These are phyloP conservation scores for Seriola aureovittata DNA, from an alignment of 2,113 vertebrate species.

Conservation along the genomic window DNA sequence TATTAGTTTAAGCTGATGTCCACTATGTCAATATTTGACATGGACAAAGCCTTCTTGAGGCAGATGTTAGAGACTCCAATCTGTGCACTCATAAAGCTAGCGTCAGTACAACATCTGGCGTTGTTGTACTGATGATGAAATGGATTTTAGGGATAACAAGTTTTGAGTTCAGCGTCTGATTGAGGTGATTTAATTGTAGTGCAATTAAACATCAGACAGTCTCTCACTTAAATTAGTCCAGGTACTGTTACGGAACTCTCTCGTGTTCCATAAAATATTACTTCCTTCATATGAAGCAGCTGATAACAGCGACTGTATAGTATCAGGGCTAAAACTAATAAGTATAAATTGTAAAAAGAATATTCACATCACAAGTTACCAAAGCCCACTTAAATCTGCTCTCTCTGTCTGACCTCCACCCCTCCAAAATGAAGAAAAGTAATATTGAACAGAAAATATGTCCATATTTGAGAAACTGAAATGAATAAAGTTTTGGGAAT, in stretches of 20 bases:
- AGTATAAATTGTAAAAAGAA: not conserved
- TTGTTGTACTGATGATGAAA: not conserved
- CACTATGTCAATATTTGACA: conserved; percentile 29
- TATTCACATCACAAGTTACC: not conserved
- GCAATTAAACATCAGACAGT: not conserved
- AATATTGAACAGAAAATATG: not conserved
- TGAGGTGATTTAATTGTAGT: not conserved
- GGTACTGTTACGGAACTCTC: not conserved
- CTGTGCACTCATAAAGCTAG: not conserved
- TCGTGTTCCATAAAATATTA: not conserved
- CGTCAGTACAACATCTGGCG: not conserved
- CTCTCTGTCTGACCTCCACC: not conserved
- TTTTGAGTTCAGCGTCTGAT: not conserved
- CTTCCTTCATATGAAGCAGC: not conserved
- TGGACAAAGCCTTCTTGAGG: not conserved
- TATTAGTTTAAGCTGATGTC: not conserved
- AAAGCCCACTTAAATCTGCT: not conserved
- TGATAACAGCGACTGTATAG: not conserved
- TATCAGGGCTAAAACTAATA: not conserved
- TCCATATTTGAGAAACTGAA: not conserved
- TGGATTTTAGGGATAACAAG: not conserved
- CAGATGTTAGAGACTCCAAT: not conserved
- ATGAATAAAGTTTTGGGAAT: not conserved
- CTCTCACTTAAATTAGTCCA: conserved; percentile 1
- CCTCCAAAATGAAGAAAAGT: not conserved